Evolutionary conservation across 2,797 vertebrate genomes (phyloP), one percentile per base, ranked within the genome.

Genomic region (Macropus fuliginosus): DNA sequence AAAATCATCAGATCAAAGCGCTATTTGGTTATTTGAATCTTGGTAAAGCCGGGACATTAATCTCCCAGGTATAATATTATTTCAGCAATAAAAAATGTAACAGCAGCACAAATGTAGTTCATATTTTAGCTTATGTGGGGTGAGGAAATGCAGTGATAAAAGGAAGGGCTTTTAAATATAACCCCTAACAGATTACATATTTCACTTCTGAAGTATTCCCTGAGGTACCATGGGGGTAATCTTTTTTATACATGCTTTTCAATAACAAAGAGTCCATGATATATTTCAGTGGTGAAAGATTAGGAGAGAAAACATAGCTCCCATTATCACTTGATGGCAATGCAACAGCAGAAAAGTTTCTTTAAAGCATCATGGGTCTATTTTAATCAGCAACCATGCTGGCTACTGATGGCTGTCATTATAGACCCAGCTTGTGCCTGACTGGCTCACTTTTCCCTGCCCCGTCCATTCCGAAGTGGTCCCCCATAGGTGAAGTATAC

Each of bases 1-100:
- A 97, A 96, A 92, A 81, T 56, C 92, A 57, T 96, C 87, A 90
- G 54, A 96, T 97, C 95, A 87, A 96, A 98, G 98, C 24, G 93
- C 62, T 95, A 92, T 54, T 91, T 91, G 34, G 92, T 91, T 29
- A 91, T 94, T 96, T 56, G 90, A 93, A 97, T 97, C 94, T 96
- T 40, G 57, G 62, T 95, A 92, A 90, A 95, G 87, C 91, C 96
- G 46, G 28, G 91, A 93, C 54, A 93, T 92, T 97, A 50, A 97
- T 96, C 93, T 97, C 90, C 91, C 93, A 98, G 91, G 59, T 93
- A 93, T 66, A 95, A 31, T 89, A 89, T 56, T 92, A 96, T 55
- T 94, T 87, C 94, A 96, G 62, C 97, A 97, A 57, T 46, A 59
- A 91, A 91, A 97, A 95, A 95, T 89, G 94, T 95, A 90, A 90